A percentile compares a stretch with the other conserved stretches of the same genome.
phyloP scores from a whole-genome alignment of 2,888 invertebrate genomes.

The Athetis lepigone region DNA sequence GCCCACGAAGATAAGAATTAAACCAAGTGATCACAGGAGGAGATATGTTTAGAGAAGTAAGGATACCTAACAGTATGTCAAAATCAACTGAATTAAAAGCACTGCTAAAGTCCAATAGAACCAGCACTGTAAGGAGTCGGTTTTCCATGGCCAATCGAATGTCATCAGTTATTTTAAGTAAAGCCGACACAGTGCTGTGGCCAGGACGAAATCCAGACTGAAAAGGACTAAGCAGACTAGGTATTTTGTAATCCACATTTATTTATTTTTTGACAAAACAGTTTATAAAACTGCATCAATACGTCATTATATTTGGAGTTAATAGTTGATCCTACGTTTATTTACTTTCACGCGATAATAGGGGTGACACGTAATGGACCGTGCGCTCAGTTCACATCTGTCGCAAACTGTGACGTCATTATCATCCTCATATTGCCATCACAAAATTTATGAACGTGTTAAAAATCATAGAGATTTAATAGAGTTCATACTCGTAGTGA shows the following conservation, averaged over 20 bases:
- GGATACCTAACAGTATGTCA: too few species aligned
- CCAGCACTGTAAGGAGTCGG: too few species aligned
- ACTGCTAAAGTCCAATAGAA: too few species aligned
- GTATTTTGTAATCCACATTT: neutral
- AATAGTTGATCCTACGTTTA: conserved; percentile 73
- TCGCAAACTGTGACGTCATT: conserved; percentile 73
- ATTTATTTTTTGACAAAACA: conserved; percentile 10
- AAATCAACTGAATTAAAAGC: too few species aligned
- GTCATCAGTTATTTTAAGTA: too few species aligned
- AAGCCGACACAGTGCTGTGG: too few species aligned
- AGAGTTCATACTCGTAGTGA: neutral
- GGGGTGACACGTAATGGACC: conserved; percentile 82
- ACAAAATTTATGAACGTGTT: conserved; percentile 17
- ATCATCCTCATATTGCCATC: conserved; percentile 69
- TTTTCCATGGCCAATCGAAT: too few species aligned
- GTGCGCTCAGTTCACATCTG: conserved; percentile 74
- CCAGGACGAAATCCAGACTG: too few species aligned
- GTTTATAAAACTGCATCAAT: conserved; percentile 63
- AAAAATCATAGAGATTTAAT: conserved; percentile 27
- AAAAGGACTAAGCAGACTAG: too few species aligned
- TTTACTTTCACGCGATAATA: conserved; percentile 74
- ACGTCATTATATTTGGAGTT: conserved; percentile 64
- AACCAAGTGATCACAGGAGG: too few species aligned
- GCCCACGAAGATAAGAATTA: too few species aligned
- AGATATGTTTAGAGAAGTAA: too few species aligned